A percentile compares a stretch with the other conserved stretches of the same genome.
These are phyloP conservation scores for Brachyptera putata DNA, from an alignment of 2,888 invertebrate genomes.

Conservation along the genomic window DNA sequence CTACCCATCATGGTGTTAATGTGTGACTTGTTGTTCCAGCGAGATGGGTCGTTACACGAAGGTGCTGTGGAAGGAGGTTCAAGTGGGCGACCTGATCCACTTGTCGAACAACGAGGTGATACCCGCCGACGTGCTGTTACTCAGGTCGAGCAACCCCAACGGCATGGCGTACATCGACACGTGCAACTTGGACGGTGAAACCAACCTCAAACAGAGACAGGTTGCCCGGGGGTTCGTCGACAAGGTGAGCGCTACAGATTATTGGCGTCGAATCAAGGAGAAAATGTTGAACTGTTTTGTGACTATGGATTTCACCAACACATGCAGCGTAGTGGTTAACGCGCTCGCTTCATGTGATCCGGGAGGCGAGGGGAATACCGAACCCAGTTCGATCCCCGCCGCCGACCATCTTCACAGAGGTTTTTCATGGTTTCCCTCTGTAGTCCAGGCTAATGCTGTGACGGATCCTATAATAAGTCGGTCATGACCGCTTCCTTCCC, in stretches of 20 bases:
- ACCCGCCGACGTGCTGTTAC: conserved; percentile 89
- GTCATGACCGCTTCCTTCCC: no score
- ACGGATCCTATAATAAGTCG: no score
- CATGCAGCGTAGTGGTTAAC: no score
- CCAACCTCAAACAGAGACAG: conserved; percentile 88
- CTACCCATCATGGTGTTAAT: no score
- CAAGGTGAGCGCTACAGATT: conserved; percentile 61
- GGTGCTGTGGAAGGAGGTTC: conserved; percentile 83
- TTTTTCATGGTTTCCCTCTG: no score
- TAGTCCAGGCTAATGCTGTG: background rate
- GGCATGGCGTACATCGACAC: conserved; percentile 94
- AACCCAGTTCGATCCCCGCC: no score
- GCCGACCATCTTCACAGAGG: no score
- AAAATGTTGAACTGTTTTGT: no score
- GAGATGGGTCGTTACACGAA: conserved; percentile 77
- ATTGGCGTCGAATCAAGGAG: no score
- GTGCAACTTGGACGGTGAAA: conserved; percentile 94
- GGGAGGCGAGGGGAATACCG: no score
- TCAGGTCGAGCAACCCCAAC: conserved; percentile 81
- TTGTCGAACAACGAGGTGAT: conserved; percentile 94
- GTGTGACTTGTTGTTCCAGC: conserved; percentile 54
- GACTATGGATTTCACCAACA: no score
- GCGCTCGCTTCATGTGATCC: no score
- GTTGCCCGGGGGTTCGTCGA: conserved; percentile 73
- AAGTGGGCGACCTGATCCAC: conserved; percentile 92